Percentiles rank a stretch among this genome's conserved stretches.
Conservation (phyloP, 2,113 vertebrate genomes). For the Engystomops pustulosus region DNA sequence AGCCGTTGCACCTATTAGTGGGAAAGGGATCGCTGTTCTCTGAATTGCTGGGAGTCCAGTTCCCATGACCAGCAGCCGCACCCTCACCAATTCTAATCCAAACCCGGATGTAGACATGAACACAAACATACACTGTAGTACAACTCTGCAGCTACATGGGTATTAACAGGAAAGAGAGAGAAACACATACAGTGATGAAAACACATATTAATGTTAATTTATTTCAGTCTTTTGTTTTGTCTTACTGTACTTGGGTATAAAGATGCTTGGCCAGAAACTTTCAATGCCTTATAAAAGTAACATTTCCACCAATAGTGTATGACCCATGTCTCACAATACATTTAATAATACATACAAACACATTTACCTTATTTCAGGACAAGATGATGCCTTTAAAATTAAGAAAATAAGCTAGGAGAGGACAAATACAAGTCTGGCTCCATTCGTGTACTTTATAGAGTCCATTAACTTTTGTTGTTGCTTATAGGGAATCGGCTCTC, state of each 20-base stretch:
- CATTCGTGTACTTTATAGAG: constrained; percentile 1
- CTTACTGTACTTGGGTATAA: background rate
- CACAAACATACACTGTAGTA: too few relatives aligned
- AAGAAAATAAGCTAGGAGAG: background rate
- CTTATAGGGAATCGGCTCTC: constrained; percentile 12
- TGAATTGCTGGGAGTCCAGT: too few relatives aligned
- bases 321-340: background rate
- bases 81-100: too few relatives aligned
- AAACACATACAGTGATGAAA: too few relatives aligned
- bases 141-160: too few relatives aligned
- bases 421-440: background rate
- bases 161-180: too few relatives aligned
- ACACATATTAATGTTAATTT: too few relatives aligned
- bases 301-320: background rate
- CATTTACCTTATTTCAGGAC: background rate
- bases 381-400: background rate
- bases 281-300: background rate
- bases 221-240: too few relatives aligned
- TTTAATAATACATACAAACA: background rate
- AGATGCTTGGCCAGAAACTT: background rate
- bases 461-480: constrained; percentile 40
- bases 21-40: too few relatives aligned
- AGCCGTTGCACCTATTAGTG: too few relatives aligned
- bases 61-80: too few relatives aligned
- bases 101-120: too few relatives aligned